These are phyloP conservation scores for Sycophila sp. DNA, from an alignment of 1,140 invertebrate species.

Conservation along the genomic window DNA sequence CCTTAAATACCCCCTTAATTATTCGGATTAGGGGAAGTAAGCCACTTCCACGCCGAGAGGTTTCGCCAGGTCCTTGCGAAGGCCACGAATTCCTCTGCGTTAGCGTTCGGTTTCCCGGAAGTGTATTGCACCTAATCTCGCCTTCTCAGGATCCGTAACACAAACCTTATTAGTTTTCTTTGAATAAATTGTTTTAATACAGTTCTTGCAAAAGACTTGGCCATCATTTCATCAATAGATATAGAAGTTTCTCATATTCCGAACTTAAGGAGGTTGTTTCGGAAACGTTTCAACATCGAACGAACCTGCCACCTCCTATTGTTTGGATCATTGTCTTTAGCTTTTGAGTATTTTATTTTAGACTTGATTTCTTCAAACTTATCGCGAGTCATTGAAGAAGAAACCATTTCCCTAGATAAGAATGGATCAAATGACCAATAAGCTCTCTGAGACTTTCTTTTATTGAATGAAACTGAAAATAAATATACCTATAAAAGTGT, in stretches of 20 bases:
- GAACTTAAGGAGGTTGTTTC: conserved; percentile 31
- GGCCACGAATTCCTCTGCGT: no score
- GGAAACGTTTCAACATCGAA: conserved; percentile 27
- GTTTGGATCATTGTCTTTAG: background rate
- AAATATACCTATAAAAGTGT: conserved; percentile 25
- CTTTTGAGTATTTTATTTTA: conserved; percentile 30
- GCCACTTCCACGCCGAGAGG: no score
- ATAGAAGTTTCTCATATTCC: conserved; percentile 29
- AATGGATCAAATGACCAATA: conserved; percentile 29
- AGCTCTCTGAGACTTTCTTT: conserved; percentile 19
- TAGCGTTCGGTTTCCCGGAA: no score
- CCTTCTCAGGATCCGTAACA: no score
- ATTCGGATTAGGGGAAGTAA: no score
- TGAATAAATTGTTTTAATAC: no score
- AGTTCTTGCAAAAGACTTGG: no score
- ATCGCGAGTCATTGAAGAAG: conserved; percentile 26
- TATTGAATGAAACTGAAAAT: conserved; percentile 29
- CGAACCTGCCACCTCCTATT: conserved; percentile 19
- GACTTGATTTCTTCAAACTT: conserved; percentile 35
- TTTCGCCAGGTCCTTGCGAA: no score
- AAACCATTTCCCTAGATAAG: conserved; percentile 14
- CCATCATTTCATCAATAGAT: no score
- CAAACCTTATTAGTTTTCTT: no score
- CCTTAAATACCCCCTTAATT: no score
- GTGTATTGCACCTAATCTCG: no score